phyloP scores from a whole-genome alignment of 2,113 vertebrate species.

The Nothocercus julius region DNA sequence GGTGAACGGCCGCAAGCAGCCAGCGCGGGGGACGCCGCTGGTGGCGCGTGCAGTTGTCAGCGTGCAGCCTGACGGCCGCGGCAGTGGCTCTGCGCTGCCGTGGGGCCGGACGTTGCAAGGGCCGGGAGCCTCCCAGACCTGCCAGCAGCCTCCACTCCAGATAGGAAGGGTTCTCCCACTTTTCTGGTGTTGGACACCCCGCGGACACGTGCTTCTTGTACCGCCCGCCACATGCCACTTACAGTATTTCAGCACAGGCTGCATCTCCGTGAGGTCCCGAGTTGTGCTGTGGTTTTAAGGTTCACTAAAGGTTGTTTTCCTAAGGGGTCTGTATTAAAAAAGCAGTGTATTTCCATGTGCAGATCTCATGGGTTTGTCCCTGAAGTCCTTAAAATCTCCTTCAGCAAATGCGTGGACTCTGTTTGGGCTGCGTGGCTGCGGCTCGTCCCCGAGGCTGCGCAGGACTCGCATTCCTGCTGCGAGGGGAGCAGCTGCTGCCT shows the following conservation, averaged over 20 bases:
- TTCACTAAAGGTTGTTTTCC: neutral
- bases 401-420: neutral
- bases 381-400: neutral
- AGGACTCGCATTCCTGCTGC: neutral
- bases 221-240: rapidly evolving
- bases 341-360: neutral
- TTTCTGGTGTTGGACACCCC: rapidly evolving
- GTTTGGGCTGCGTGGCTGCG: neutral
- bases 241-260: neutral
- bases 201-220: neutral
- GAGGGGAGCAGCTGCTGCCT: slow-evolving; percentile 47
- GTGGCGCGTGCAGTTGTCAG: rapidly evolving
- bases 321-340: neutral
- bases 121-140: neutral
- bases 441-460: neutral
- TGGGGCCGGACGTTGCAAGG: neutral
- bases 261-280: neutral
- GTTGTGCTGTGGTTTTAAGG: neutral
- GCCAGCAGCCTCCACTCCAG: neutral
- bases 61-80: neutral
- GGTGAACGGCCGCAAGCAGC: neutral
- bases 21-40: neutral
- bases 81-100: rapidly evolving
- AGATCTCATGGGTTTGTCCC: neutral
- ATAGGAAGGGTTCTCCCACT: neutral